A percentile compares a stretch with the other conserved stretches of the same genome.
Evolutionary conservation across 1,140 invertebrate species (phyloP).

Genomic region (Propsilocerus akamusi): DNA sequence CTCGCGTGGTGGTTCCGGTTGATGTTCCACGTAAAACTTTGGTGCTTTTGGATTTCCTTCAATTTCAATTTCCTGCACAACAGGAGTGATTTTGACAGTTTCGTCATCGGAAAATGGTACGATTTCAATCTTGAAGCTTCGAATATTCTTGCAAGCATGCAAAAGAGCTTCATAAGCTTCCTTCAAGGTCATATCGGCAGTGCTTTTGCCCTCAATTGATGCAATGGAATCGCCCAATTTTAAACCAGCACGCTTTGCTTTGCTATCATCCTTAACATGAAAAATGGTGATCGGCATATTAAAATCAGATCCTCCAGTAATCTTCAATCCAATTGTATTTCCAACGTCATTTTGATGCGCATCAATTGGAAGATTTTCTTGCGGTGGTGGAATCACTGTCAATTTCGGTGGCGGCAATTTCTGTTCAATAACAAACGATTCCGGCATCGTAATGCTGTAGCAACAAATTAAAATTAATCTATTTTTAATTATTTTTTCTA

Average conservation of each 20-base stretch:
- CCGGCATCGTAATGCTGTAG: too few species aligned
- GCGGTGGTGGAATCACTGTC: neutral
- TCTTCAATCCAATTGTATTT: neutral
- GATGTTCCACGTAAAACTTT: neutral
- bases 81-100: neutral
- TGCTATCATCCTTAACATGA: neutral
- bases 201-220: neutral
- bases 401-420: too few species aligned
- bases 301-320: neutral
- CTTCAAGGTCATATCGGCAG: neutral
- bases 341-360: neutral
- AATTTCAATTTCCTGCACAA: neutral
- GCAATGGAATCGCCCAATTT: conserved; percentile 1
- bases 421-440: too few species aligned
- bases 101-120: neutral
- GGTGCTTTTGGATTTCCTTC: conserved; percentile 1
- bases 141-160: neutral
- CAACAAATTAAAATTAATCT: too few species aligned
- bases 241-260: neutral
- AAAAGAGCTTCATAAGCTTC: neutral
- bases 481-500: too few species aligned
- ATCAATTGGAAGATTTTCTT: neutral
- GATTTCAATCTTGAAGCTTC: conserved; percentile 1
- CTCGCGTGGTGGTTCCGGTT: neutral
- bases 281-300: neutral